Base-by-base conservation (phyloP, 1,140 invertebrate species). In the Apis cerana region DNA sequence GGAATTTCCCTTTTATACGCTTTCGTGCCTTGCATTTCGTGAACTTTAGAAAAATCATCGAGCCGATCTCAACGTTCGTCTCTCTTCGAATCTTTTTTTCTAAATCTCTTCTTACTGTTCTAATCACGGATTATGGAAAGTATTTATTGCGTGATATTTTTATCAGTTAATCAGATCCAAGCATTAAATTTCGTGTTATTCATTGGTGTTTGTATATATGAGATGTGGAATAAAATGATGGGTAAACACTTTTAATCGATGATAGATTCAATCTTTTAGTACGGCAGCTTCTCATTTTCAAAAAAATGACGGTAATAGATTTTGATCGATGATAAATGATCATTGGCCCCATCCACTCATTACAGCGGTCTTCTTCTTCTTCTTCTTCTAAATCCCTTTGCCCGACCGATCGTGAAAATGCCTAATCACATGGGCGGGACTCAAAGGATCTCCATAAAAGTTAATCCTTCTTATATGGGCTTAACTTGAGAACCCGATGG, bases 401-500 rank as follows among this genome's bases (percentile, higher is more conserved):
- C n/a, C 58, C 17, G 72, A 54, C 67, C 33, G 52, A 52, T 43
- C 68, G n/a, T 0, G 52, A 52, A 58, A 80, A 81, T 48, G 50
- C 58, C 58, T 82, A 76, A 82, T 82, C 79, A 75, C 74, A 68
- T 82, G 79, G 80, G 72, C 80, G 72, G 79, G 58, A 27, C 71
- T 43, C 71, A 12, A 50, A 13, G 59, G 27, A 84, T 72, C 67
- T 58, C 80, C 64, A 54, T 61, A 58, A 82, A 56, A 58, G 80
- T 77, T 82, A 77, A 85, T 85, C 83, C 83, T 48, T 77, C 80
- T 85, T 85, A 85, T 56, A 12, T 23, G 59, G 43, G 71, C 64
- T 84, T 81, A 81, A 56, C 65, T 70, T 64, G 62, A 58, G 58
- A 70, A n/a, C 19, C 48, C 71, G 71, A 75, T 61, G 56, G 54